Conservation (phyloP, 2,888 invertebrate species). For the Daptonema setosum region DNA sequence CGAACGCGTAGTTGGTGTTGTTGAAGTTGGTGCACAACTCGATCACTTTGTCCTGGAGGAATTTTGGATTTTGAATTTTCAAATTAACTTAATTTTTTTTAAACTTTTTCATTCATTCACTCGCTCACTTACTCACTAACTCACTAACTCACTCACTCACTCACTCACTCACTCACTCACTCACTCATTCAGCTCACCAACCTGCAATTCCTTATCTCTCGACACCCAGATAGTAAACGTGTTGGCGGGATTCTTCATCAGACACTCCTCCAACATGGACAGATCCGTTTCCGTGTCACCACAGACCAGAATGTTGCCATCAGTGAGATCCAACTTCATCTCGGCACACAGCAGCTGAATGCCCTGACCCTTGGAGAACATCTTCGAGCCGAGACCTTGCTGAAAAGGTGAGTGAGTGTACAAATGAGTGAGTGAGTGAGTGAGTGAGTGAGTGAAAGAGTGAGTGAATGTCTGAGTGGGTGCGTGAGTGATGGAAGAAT, state of each 20-base stretch:
- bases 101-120: too few species aligned
- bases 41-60: constrained; percentile 15
- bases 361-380: constrained; percentile 26
- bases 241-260: constrained; percentile 16
- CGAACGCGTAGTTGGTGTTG: constrained; percentile 23
- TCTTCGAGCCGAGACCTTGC: constrained; percentile 14
- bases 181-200: too few species aligned
- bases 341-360: constrained; percentile 18
- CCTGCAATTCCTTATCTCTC: constrained; percentile 12
- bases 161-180: too few species aligned
- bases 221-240: constrained; percentile 26
- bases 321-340: constrained; percentile 17
- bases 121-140: too few species aligned
- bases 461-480: too few species aligned
- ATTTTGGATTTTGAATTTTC: too few species aligned
- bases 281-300: constrained; percentile 25
- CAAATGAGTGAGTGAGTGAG: too few species aligned
- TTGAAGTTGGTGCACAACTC: constrained; percentile 16
- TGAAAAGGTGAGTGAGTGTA: too few species aligned
- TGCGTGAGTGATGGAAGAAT: too few species aligned
- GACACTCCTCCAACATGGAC: constrained; percentile 23
- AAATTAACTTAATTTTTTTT: too few species aligned
- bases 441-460: too few species aligned
- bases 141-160: too few species aligned
- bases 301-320: constrained; percentile 22